Evolutionary conservation across 2,113 vertebrate genomes (phyloP), one percentile per base, ranked within the genome.

Genomic region (Haemorhous mexicanus): DNA sequence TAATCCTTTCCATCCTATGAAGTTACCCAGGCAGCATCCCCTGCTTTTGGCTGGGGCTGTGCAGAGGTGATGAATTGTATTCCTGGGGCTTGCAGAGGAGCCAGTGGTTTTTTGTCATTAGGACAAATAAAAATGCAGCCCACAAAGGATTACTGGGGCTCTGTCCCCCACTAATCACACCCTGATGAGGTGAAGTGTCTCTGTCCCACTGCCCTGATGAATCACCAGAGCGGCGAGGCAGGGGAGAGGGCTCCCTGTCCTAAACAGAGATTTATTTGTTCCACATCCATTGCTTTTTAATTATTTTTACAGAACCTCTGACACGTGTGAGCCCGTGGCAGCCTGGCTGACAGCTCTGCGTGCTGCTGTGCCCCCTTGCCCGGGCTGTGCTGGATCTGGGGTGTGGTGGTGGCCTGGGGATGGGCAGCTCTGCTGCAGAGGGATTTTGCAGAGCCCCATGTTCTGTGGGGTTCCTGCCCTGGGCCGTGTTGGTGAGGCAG

Each of bases 241-340:
- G 49, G 5, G 7, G 26, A 53, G 23, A 7, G 17, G 28, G 14
- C 14, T 75, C 32, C 33, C 21, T 56, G 28, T 28, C 30, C 62
- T 37, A n/a, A 52, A 47, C 0, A 61, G 30, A 39, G 37, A 8
- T 49, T 26, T 32, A 27, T 52, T 63, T n/a, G 27, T 53, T 61
- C 16, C 53, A 32, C 10, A 41, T 63, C 43, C 11, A 10, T 23
- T 49, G 56, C 13, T 24, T 41, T 74, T 72, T 2, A n/a, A 18
- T 53, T 39, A 16, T 22, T 15, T 73, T 67, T 24, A 5, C 47
- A 73, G 72, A 61, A 16, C 19, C 62, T 41, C 62, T 33, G 75
- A 17, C 0, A 0, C 0, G 0, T 8, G 30, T n/a, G 74, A 53
- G 85, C 13, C 0, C 1, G 0, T 3, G 27, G 61, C 68, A 53